Evolutionary conservation across 2,797 vertebrate species (phyloP).

Genomic region (Crotalus adamanteus): DNA sequence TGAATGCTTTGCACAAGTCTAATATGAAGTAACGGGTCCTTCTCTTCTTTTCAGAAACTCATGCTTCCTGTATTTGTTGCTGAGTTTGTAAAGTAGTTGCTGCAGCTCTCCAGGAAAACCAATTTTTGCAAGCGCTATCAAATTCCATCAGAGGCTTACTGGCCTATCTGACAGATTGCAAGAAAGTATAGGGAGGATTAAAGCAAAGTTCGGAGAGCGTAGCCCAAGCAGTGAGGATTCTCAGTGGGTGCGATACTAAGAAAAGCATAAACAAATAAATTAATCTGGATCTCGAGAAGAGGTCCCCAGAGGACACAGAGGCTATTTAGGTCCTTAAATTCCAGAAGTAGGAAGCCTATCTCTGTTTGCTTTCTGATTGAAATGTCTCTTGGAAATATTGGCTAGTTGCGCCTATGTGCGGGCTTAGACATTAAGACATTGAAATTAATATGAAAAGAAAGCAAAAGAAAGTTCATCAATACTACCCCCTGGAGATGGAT

Average conservation of each 20-base stretch:
- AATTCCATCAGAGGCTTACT: slow-evolving; percentile 19
- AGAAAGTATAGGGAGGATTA: slow-evolving; percentile 18
- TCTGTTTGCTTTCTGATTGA: background rate
- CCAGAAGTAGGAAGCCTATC: background rate
- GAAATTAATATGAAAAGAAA: background rate
- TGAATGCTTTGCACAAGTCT: background rate
- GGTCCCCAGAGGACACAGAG: background rate
- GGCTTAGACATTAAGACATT: background rate
- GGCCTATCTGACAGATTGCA: slow-evolving; percentile 13
- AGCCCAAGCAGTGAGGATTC: background rate
- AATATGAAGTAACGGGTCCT: background rate
- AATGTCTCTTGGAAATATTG: slow-evolving; percentile 8
- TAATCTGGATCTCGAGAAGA: background rate
- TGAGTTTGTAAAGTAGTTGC: background rate
- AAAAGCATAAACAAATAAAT: slow-evolving; percentile 7
- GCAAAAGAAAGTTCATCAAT: background rate
- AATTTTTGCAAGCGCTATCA: slow-evolving; percentile 32
- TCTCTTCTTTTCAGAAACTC: background rate
- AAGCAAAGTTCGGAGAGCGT: slow-evolving; percentile 7
- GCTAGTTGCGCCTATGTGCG: background rate
- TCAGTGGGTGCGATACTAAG: background rate
- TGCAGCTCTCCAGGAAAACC: slow-evolving; percentile 18
- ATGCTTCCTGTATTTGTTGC: background rate
- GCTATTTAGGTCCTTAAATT: background rate
- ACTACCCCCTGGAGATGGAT: background rate